These are phyloP conservation scores for Ferrisia virgata DNA, from an alignment of 2,888 invertebrate species.

Conservation along the genomic window DNA sequence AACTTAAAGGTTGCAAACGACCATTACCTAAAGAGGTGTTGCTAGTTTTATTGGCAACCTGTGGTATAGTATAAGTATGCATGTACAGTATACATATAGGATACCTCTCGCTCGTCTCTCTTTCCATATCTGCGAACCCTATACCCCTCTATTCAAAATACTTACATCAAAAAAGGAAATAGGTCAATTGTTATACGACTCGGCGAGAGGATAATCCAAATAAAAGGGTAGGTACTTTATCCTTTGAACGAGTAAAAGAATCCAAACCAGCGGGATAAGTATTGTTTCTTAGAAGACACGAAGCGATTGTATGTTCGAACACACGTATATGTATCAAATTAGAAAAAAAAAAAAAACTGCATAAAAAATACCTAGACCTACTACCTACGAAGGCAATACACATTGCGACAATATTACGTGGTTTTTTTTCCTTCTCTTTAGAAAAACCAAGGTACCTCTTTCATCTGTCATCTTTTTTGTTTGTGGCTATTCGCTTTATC, in stretches of 20 bases:
- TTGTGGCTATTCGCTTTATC: too few species aligned
- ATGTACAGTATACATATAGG: background rate
- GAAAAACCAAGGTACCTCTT: too few species aligned
- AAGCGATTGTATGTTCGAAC: too few species aligned
- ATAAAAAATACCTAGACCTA: background rate
- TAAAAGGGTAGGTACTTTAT: slow-evolving; percentile 14
- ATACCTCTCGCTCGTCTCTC: background rate
- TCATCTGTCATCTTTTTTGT: too few species aligned
- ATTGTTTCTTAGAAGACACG: background rate
- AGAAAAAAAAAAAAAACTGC: too few species aligned
- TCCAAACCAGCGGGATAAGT: slow-evolving; percentile 7
- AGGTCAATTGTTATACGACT: slow-evolving; percentile 5
- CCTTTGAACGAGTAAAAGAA: background rate
- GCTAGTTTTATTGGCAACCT: slow-evolving; percentile 44
- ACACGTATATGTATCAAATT: too few species aligned
- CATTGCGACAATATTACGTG: too few species aligned
- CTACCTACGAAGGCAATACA: too few species aligned
- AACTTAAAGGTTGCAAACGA: slow-evolving; percentile 34
- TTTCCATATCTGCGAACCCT: background rate
- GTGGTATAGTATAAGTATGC: slow-evolving; percentile 16
- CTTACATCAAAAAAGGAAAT: background rate
- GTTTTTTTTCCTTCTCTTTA: too few species aligned
- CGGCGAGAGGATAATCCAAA: slow-evolving; percentile 1
- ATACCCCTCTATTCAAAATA: background rate
- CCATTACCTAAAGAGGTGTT: slow-evolving; percentile 44